A percentile compares a stretch with the other conserved stretches of the same genome.
phyloP scores from a whole-genome alignment of 2,888 invertebrate genomes.

The Acronicta alni region DNA sequence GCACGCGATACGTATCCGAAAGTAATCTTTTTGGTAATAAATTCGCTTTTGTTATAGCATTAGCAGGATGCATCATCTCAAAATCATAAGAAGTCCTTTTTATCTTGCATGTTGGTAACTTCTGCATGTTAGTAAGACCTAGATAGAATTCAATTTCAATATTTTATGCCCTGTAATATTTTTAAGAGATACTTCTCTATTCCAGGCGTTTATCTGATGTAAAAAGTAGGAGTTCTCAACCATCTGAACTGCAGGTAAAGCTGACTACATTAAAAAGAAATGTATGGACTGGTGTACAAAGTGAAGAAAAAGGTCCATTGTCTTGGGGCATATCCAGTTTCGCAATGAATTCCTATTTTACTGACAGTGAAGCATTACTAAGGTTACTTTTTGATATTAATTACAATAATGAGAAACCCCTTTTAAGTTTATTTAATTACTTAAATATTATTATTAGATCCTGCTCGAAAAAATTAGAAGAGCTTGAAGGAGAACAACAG shows the following conservation, averaged over 20 bases:
- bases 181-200: slow-evolving; percentile 15
- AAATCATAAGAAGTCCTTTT: no score
- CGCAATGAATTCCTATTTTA: slow-evolving; percentile 87
- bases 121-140: no score
- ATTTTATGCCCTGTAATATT: background rate
- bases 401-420: no score
- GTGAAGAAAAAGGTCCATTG: slow-evolving; percentile 88
- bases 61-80: no score
- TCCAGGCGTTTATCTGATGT: slow-evolving; percentile 80
- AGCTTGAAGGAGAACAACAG: slow-evolving; percentile 80
- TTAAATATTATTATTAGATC: slow-evolving; percentile 79
- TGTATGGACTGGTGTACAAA: slow-evolving; percentile 92
- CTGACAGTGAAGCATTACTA: slow-evolving; percentile 89
- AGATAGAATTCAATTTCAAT: no score
- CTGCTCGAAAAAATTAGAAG: slow-evolving; percentile 91
- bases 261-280: slow-evolving; percentile 92
- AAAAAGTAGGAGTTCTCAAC: slow-evolving; percentile 81
- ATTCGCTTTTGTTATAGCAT: no score
- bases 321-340: slow-evolving; percentile 92
- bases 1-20: no score
- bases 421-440: background rate
- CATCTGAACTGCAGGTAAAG: slow-evolving; percentile 91
- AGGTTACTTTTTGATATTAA: slow-evolving; percentile 70
- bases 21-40: no score
- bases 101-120: no score